Evolutionary conservation across 2,888 invertebrate genomes (phyloP).

Genomic region (Cheilosia scutellata): DNA sequence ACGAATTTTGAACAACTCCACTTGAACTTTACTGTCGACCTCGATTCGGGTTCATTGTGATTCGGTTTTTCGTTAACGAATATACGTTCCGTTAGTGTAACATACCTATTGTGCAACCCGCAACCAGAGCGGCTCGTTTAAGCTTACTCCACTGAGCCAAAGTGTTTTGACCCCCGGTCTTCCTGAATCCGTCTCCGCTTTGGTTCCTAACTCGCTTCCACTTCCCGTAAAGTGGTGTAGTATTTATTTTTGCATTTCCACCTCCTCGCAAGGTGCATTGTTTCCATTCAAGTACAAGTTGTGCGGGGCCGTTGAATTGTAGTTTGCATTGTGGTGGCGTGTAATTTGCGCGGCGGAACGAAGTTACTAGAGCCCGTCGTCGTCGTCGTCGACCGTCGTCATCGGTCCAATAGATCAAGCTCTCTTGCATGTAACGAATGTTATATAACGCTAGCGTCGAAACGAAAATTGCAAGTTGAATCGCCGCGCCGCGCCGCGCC

Average conservation of each 20-base stretch:
- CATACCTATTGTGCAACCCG: background rate
- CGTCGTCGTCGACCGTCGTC: slow-evolving; percentile 30
- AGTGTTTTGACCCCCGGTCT: slow-evolving; percentile 62
- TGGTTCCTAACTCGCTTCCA: slow-evolving; percentile 66
- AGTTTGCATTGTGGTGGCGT: slow-evolving; percentile 34
- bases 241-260: slow-evolving; percentile 14
- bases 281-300: slow-evolving; percentile 57
- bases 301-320: slow-evolving; percentile 28
- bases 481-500: slow-evolving; percentile 22
- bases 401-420: slow-evolving; percentile 55
- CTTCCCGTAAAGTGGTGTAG: slow-evolving; percentile 63
- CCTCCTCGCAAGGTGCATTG: slow-evolving; percentile 27
- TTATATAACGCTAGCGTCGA: slow-evolving; percentile 62
- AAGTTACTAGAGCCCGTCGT: slow-evolving; percentile 62
- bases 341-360: slow-evolving; percentile 67
- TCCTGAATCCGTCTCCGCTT: slow-evolving; percentile 57
- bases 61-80: slow-evolving; percentile 12
- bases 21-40: slow-evolving; percentile 48
- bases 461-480: slow-evolving; percentile 64
- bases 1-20: slow-evolving; percentile 19
- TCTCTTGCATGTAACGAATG: slow-evolving; percentile 36
- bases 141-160: slow-evolving; percentile 18
- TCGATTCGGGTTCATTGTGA: slow-evolving; percentile 50
- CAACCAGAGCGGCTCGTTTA: background rate
- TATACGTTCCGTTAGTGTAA: background rate